phyloP scores from a whole-genome alignment of 2,113 vertebrate genomes.

The Ophthalmolycus amberensis region DNA sequence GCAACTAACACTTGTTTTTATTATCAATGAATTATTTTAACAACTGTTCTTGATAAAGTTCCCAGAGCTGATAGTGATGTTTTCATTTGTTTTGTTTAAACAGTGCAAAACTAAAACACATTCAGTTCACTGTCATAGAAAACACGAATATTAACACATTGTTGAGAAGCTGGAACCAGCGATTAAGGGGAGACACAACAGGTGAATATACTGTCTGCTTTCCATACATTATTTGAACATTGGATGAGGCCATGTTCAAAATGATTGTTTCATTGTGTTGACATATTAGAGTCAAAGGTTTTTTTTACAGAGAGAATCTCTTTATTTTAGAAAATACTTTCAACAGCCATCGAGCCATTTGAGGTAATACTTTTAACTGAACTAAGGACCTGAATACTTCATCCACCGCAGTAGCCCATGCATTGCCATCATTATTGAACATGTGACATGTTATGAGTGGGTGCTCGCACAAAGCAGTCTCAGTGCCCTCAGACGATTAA shows the following conservation, averaged over 20 bases:
- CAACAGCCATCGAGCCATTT: neutral
- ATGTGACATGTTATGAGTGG: neutral
- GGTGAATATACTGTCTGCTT: neutral
- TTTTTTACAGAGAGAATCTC: neutral
- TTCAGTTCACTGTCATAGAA: no score
- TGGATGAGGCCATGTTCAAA: neutral
- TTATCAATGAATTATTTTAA: neutral
- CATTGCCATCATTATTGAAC: neutral
- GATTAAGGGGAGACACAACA: no score
- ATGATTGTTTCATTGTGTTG: neutral
- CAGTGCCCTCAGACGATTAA: conserved; percentile 17
- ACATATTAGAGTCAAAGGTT: neutral
- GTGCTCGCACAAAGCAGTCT: conserved; percentile 3
- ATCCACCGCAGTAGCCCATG: neutral
- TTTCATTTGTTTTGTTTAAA: no score
- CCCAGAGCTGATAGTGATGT: no score
- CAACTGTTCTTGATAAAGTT: neutral
- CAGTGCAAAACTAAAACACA: no score
- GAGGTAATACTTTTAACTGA: neutral
- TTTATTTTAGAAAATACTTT: neutral
- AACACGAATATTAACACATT: no score
- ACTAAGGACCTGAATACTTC: neutral
- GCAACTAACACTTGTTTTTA: neutral
- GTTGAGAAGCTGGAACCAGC: neutral
- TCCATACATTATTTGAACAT: neutral